Evolutionary conservation across 2,888 invertebrate genomes (phyloP), one percentile per base, ranked within the genome.

Genomic region (Palloptera scutellata): DNA sequence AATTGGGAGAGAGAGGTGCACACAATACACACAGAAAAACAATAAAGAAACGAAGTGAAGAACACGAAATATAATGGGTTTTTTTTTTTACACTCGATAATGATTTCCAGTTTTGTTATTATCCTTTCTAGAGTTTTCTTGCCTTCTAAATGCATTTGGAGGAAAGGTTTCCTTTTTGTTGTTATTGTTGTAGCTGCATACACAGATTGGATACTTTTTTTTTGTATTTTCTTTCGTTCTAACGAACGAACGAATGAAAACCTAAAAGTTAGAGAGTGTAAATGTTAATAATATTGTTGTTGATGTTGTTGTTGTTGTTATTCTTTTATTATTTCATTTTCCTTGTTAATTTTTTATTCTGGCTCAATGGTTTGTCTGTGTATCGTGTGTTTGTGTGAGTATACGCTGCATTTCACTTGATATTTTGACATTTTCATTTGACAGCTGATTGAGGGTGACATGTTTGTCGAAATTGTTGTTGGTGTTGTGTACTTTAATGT

Each of bases 361-460:
- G 41, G n/a, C 40, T 40, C 12, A 55, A 64, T 55, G 55, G 48
- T 45, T 48, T 52, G 17, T n/a, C 48, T 48, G 20, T 60, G 48
- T 43, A 20, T 60, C 12, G 52, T 59, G 40, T 62, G 11, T 17
- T 45, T 61, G 17, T 42, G 43, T 61, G 48, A 42, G 52, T 43
- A 61, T 11, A 11, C 48, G 55, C 51, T 43, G 55, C 54, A 68
- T 66, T 69, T 70, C 66, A 67, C 62, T 72, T 68, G 69, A 62
- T 71, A 64, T 68, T 70, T 70, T 72, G 70, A 74, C 71, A 73
- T 70, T 69, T 72, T 59, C 66, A 64, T 71, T 70, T 74, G 73
- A 74, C 74, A 74, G 66, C 58, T 74, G 74, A 74, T 74, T 70
- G 72, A 71, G 71, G 68, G 68, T 71, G 74, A 74, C 73, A 72